Percentiles rank a stretch among this genome's conserved stretches.
Conservation (phyloP, 2,888 invertebrate genomes). For the Adelognathus sp. region DNA sequence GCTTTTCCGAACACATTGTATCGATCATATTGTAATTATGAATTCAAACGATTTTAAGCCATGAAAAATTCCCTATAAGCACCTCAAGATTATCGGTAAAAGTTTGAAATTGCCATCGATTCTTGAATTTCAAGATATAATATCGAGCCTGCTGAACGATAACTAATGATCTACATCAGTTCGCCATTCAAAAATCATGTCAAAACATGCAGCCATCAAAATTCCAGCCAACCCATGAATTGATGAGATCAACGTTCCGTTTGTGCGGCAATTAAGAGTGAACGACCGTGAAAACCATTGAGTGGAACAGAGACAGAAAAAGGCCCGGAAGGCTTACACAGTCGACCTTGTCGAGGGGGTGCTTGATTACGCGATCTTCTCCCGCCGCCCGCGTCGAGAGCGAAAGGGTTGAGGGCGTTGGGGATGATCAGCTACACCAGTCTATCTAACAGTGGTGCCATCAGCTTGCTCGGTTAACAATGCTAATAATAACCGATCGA, state of each 20-base stretch:
- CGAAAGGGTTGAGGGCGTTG: constrained; percentile 61
- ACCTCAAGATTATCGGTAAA: no score
- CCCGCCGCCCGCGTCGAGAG: constrained; percentile 40
- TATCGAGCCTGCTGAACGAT: no score
- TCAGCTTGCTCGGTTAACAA: constrained; percentile 78
- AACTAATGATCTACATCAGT: no score
- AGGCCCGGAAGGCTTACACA: constrained; percentile 52
- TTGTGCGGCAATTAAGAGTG: constrained; percentile 73
- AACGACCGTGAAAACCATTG: constrained; percentile 9
- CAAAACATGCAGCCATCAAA: no score
- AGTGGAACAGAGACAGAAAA: constrained; percentile 60
- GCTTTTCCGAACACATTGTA: no score
- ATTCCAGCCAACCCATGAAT: constrained; percentile 62
- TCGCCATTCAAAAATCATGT: no score
- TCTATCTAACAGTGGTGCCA: constrained; percentile 64
- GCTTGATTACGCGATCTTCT: constrained; percentile 50
- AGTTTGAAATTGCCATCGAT: no score
- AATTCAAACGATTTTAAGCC: no score
- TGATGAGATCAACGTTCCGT: constrained; percentile 70
- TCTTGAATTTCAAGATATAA: neutral
- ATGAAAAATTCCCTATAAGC: no score
- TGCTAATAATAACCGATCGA: constrained; percentile 78
- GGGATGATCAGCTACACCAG: constrained; percentile 66
- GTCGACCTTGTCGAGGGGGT: constrained; percentile 55
- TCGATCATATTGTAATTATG: no score